A percentile compares a stretch with the other conserved stretches of the same genome.
Conservation (phyloP, 2,113 vertebrate species). For the Rhinoptilus africanus region DNA sequence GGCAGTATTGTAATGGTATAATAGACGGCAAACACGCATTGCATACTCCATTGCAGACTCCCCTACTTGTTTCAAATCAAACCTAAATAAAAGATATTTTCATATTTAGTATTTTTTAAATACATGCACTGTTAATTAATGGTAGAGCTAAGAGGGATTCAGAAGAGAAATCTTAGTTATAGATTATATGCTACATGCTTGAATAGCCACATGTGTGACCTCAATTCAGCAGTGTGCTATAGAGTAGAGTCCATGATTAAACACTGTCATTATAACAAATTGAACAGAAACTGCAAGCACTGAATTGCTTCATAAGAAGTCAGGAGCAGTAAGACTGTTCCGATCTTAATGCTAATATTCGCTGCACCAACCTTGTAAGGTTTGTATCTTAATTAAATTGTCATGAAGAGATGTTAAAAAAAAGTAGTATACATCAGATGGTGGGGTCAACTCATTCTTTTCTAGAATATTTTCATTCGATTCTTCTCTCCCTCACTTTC, state of each 20-base stretch:
- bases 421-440: constrained; percentile 36
- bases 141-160: constrained; percentile 61
- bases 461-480: constrained; percentile 16
- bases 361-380: constrained; percentile 49
- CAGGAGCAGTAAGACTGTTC: constrained; percentile 68
- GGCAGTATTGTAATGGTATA: background rate
- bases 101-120: constrained; percentile 55
- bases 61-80: constrained; percentile 33
- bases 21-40: background rate
- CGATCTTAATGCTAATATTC: constrained; percentile 73
- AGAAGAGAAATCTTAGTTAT: constrained; percentile 72
- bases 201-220: constrained; percentile 78
- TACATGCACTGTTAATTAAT: constrained; percentile 73
- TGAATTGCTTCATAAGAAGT: constrained; percentile 78
- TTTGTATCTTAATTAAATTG: constrained; percentile 78
- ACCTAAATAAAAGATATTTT: constrained; percentile 45
- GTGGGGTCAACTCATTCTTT: constrained; percentile 31
- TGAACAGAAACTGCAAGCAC: constrained; percentile 73
- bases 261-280: constrained; percentile 83
- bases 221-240: constrained; percentile 71
- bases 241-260: constrained; percentile 73
- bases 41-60: constrained; percentile 18
- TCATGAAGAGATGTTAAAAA: constrained; percentile 63
- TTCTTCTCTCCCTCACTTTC: constrained; percentile 2
- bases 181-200: constrained; percentile 77